Evolutionary conservation across 2,888 invertebrate species (phyloP).

Genomic region (Meteorus cinctellus): DNA sequence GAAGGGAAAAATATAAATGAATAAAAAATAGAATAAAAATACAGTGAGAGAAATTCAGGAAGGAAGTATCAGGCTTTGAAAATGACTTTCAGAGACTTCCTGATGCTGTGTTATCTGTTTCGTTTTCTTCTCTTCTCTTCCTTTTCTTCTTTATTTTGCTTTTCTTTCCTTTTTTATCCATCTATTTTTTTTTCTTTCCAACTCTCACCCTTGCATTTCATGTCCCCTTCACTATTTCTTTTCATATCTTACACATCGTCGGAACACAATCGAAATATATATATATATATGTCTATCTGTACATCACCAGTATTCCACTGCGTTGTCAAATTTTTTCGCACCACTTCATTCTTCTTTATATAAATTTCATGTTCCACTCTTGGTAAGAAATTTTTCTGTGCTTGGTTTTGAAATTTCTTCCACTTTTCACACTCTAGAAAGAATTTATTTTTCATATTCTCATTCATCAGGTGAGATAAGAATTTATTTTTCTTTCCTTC

Average conservation of each 20-base stretch:
- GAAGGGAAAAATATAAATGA: constrained; percentile 5
- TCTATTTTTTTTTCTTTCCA: constrained; percentile 7
- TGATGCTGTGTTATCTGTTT: not conserved
- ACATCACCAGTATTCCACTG: constrained; percentile 23
- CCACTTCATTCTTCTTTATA: constrained; percentile 27
- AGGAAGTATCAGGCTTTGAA: constrained; percentile 8
- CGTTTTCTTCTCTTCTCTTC: not conserved
- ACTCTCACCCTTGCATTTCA: constrained; percentile 20
- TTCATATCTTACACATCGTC: constrained; percentile 39
- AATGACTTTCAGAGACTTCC: constrained; percentile 30
- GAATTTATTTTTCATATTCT: not conserved
- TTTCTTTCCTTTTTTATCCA: constrained; percentile 1
- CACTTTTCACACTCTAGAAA: not conserved
- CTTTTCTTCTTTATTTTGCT: not conserved
- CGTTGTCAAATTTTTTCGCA: constrained; percentile 35
- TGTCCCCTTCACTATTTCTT: constrained; percentile 24
- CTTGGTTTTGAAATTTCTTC: not conserved
- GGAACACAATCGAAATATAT: constrained; percentile 28
- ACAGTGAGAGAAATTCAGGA: not conserved
- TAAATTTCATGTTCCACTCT: not conserved
- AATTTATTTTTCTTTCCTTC: not conserved
- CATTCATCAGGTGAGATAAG: not conserved
- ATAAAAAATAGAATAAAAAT: constrained; percentile 8
- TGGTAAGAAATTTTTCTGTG: not conserved
- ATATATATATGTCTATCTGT: constrained; percentile 5